A percentile compares a stretch with the other conserved stretches of the same genome.
Evolutionary conservation across 2,888 invertebrate species (phyloP).

Genomic region (Eupelmus urozonus): DNA sequence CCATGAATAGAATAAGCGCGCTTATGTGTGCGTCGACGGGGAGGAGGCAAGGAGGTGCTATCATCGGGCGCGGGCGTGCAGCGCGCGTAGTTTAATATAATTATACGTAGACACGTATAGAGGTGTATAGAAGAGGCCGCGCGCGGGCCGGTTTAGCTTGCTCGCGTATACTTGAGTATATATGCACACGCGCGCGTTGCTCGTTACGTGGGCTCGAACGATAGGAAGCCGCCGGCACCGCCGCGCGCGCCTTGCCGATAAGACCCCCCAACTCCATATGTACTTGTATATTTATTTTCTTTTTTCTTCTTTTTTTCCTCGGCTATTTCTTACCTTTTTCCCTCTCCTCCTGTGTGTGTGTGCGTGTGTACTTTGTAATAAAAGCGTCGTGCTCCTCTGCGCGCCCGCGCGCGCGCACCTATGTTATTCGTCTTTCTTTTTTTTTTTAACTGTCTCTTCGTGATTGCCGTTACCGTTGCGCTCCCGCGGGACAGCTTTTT

Average conservation of each 20-base stretch:
- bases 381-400: background rate
- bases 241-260: background rate
- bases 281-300: background rate
- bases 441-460: background rate
- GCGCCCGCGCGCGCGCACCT: background rate
- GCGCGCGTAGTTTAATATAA: too few species aligned
- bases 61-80: too few species aligned
- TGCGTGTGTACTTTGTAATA: too few species aligned
- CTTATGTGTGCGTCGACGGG: too few species aligned
- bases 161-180: too few species aligned
- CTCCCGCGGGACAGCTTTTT: background rate
- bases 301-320: background rate
- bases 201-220: constrained; percentile 34
- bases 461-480: background rate
- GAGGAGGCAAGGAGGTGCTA: too few species aligned
- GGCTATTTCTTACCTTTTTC: constrained; percentile 29
- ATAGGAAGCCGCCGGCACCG: constrained; percentile 38
- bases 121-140: too few species aligned
- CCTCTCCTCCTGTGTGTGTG: too few species aligned
- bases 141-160: too few species aligned
- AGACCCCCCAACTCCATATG: background rate
- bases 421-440: background rate
- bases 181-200: background rate
- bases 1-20: too few species aligned
- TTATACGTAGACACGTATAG: background rate